Evolutionary conservation across 2,113 vertebrate genomes (phyloP).

Genomic region (zebrafish (Danio rerio)): DNA sequence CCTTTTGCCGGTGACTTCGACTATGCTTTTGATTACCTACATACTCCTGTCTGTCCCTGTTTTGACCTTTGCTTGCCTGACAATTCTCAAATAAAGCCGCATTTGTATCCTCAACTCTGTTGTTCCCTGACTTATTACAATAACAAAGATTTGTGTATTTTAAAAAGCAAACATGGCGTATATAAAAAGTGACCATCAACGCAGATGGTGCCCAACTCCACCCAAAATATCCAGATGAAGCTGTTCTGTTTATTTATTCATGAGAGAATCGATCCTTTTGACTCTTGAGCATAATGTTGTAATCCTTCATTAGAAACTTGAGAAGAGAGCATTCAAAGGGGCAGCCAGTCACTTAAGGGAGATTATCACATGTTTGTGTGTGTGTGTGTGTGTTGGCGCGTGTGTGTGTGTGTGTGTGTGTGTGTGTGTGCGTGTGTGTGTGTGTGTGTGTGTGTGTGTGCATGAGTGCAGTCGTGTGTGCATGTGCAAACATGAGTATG

Average conservation of each 20-base stretch:
- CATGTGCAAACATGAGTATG: too few species aligned
- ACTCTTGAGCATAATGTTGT: conserved; percentile 24
- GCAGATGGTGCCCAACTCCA: background rate
- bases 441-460: conserved; percentile 28
- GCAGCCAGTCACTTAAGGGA: conserved; percentile 16
- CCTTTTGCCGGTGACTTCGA: too few species aligned
- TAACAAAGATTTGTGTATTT: too few species aligned
- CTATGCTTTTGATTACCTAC: too few species aligned
- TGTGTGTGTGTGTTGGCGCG: conserved; percentile 34
- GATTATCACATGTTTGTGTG: conserved; percentile 28
- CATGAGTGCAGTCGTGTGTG: too few species aligned
- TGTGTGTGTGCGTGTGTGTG: conserved; percentile 27
- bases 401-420: conserved; percentile 3
- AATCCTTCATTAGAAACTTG: conserved; percentile 42
- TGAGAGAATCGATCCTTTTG: conserved; percentile 22
- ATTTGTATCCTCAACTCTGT: too few species aligned
- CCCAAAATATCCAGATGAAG: conserved; percentile 1
- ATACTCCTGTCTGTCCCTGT: too few species aligned
- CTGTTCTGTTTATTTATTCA: conserved; percentile 34
- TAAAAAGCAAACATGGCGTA: too few species aligned
- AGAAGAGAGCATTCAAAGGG: conserved; percentile 12
- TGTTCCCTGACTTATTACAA: too few species aligned
- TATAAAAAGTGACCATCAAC: too few species aligned
- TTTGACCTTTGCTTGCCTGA: too few species aligned
- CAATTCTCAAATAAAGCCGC: too few species aligned